Evolutionary conservation across 2,797 vertebrate species (phyloP).

Genomic region (Enteromius unitaeniatus): DNA sequence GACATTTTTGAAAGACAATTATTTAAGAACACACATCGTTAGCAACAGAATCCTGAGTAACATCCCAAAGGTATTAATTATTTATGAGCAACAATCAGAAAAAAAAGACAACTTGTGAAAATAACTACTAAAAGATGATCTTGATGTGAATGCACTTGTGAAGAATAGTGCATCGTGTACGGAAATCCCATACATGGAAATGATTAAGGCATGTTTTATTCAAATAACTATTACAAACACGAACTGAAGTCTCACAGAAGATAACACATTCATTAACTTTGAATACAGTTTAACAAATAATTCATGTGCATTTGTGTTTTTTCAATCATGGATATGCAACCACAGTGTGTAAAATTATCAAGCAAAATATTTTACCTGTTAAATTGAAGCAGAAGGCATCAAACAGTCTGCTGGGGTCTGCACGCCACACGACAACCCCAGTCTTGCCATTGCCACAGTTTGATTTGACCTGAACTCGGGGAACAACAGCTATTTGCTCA

Average conservation of each 20-base stretch:
- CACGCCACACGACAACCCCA: conserved; percentile 75
- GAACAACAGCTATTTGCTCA: conserved; percentile 78
- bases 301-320: not conserved
- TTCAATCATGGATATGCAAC: not conserved
- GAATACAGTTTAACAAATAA: not conserved
- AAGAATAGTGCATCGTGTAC: not conserved
- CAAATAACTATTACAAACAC: not conserved
- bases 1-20: not conserved
- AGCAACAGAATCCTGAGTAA: not conserved
- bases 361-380: conserved; percentile 69
- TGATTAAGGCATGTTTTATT: not conserved
- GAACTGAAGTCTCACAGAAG: not conserved
- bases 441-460: conserved; percentile 70
- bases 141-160: not conserved
- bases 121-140: too few relatives aligned
- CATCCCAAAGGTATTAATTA: not conserved
- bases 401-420: conserved; percentile 57
- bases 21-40: not conserved
- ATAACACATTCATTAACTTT: too few relatives aligned
- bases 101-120: not conserved
- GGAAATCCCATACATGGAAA: not conserved
- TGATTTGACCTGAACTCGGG: conserved; percentile 64
- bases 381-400: conserved; percentile 81
- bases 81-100: not conserved
- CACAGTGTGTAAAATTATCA: not conserved